Evolutionary conservation across 2,797 vertebrate species (phyloP), one percentile per base, ranked within the genome.

Genomic region (Periparus ater): DNA sequence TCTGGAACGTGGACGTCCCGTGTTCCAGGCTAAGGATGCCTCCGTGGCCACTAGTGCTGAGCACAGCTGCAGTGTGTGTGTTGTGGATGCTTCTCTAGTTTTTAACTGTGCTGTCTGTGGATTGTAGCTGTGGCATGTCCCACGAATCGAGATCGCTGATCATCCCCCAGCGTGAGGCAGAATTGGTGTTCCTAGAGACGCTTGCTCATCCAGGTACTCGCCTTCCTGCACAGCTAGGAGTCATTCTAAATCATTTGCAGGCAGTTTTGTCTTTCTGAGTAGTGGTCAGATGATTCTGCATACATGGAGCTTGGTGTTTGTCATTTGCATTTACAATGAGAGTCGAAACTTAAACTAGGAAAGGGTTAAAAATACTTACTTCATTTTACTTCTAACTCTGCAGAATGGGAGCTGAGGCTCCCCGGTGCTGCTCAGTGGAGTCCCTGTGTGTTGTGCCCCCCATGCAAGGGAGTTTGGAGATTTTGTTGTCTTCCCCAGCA

Each of bases 401-500:
- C 81, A 29, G 93, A 94, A 51, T 8, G 27, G 87, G 94, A 91
- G 89, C 93, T 3, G 1, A 32, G 66, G 90, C 90, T 96, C 94
- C 76, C 29, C 7, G 83, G 94, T 96, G 95, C 94, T 87, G 82
- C 93, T 90, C 77, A 42, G 93, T 79, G 85, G 80, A 58, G 83
- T 85, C 76, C 68, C 91, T 77, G 77, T 79, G 76, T 86, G 48
- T 93, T 22, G 74, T 88, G 86, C 68, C 92, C 91, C 88, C 88
- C 6, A 23, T 55, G 72, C 53, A 57, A 92, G 91, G 88, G 79
- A 80, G 19, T 66, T 82, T 30, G 71, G 83, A 95, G 92, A 1
- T 92, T 89, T 79, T 63, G 93, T 80, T 67, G 67, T 95, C 92
- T 92, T 95, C 93, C 93, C 93, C 92, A 85, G 85, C 87, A 92